These are phyloP conservation scores for Siniperca chuatsi DNA, from an alignment of 2,113 vertebrate genomes.

Conservation along the genomic window DNA sequence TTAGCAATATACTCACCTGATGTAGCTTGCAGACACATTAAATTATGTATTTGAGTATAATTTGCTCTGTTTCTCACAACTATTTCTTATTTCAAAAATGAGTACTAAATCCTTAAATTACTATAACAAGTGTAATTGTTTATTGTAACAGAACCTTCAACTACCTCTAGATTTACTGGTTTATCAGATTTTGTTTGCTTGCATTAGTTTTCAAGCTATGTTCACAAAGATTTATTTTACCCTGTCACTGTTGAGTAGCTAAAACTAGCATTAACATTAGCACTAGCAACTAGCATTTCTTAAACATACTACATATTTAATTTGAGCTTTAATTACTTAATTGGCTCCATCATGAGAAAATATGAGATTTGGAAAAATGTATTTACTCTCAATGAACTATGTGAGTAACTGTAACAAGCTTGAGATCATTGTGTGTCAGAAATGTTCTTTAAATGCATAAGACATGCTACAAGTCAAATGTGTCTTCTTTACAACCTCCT, in stretches of 20 bases:
- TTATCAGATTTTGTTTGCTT: not conserved
- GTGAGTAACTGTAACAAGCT: too few relatives aligned
- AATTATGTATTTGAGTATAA: not conserved
- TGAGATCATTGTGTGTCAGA: not conserved
- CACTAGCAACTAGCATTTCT: too few relatives aligned
- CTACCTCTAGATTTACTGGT: not conserved
- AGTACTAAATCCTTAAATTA: not conserved
- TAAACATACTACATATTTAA: not conserved
- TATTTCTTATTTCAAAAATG: not conserved
- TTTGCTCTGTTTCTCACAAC: not conserved
- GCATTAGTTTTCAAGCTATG: not conserved
- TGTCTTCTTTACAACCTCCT: not conserved
- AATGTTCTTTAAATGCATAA: not conserved
- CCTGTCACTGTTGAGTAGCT: not conserved
- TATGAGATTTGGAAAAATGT: not conserved
- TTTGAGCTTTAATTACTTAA: not conserved
- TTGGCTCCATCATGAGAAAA: not conserved
- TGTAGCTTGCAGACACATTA: not conserved
- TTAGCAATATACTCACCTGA: conserved; percentile 14
- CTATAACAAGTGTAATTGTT: not conserved
- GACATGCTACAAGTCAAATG: not conserved
- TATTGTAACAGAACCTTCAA: not conserved
- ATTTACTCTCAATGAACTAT: not conserved
- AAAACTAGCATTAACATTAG: too few relatives aligned
- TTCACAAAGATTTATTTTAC: not conserved